Evolutionary conservation across 2,888 invertebrate species (phyloP), one percentile per base, ranked within the genome.

Genomic region (Melanophora roralis): DNA sequence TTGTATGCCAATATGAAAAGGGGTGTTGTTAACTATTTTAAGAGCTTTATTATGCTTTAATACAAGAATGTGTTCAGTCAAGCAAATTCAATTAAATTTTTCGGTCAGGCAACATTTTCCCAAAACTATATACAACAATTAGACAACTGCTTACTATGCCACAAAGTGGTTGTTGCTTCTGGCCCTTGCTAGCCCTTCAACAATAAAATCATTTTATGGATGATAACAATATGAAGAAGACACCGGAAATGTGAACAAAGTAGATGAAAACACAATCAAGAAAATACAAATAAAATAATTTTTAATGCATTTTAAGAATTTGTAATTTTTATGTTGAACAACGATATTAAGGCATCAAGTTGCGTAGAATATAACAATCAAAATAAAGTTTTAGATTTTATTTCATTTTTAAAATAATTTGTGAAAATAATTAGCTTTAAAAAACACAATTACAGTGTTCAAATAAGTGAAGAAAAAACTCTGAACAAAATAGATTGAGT

Each of bases 61-160:
- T 21, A 38, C 45, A 53, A 59, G 71, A 79, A 53, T 67, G 59
- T 49, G 51, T 73, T 57, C 64, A 76, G 23, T 71, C 64, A 60
- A 71, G 71, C 84, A 85, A 88, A 88, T 87, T 88, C 85, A 87
- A 88, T 87, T 87, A 86, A 84, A 84, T 81, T 81, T 81, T 78
- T 83, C 82, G 86, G 80, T 83, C 84, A 82, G 79, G 84, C 87
- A 86, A 83, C 88, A 88, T 86, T 84, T 86, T 84, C 82, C 85
- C 85, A 85, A n/a, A 87, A 85, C 84, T 85, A 85, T 88, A 84
- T 84, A 87, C 87, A 88, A 87, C 87, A 88, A 87, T 87, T 87
- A 87, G 87, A 85, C 87, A 85, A 83, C 83, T 81, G 74, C 73
- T 71, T 81, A 51, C 53, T 68, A 51, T 68, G 55, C 72, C 80